Evolutionary conservation across 1,140 invertebrate species (phyloP).

Genomic region (Tribolium castaneum): DNA sequence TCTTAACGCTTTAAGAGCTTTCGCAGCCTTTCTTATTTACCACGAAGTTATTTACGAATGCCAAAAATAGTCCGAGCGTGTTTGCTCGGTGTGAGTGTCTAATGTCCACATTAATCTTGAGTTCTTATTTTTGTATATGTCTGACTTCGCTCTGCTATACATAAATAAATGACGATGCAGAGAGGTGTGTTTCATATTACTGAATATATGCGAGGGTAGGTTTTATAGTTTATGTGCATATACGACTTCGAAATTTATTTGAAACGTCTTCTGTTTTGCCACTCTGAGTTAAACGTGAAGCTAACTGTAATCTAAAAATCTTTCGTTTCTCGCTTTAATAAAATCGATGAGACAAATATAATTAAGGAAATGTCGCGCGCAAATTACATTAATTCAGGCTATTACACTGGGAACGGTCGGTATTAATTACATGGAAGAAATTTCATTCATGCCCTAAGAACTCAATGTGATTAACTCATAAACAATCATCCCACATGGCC

Average conservation of each 20-base stretch:
- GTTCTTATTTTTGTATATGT: conserved; percentile 15
- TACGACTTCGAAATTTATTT: conserved; percentile 28
- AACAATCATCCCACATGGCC: not conserved
- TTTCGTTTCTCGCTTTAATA: not conserved
- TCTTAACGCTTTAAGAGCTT: not conserved
- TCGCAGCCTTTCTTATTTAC: not conserved
- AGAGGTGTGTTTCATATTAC: conserved; percentile 17
- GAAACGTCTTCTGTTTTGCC: not conserved
- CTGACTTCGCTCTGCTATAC: not conserved
- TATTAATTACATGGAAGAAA: conserved; percentile 21
- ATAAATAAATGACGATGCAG: conserved; percentile 29
- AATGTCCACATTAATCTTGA: conserved; percentile 2
- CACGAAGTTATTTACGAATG: not conserved
- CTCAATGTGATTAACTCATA: not conserved
- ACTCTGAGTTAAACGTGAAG: conserved; percentile 4
- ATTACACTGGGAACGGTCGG: conserved; percentile 8
- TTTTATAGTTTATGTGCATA: conserved; percentile 41
- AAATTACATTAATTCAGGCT: conserved; percentile 19
- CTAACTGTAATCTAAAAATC: not conserved
- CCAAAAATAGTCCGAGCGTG: not conserved
- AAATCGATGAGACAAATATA: conserved; percentile 20
- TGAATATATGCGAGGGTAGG: conserved; percentile 24
- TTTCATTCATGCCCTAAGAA: not conserved
- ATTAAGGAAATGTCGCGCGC: conserved; percentile 15
- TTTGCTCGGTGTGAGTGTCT: not conserved